Conservation (phyloP, 2,888 invertebrate species). For the Diplazon laetatorius region DNA sequence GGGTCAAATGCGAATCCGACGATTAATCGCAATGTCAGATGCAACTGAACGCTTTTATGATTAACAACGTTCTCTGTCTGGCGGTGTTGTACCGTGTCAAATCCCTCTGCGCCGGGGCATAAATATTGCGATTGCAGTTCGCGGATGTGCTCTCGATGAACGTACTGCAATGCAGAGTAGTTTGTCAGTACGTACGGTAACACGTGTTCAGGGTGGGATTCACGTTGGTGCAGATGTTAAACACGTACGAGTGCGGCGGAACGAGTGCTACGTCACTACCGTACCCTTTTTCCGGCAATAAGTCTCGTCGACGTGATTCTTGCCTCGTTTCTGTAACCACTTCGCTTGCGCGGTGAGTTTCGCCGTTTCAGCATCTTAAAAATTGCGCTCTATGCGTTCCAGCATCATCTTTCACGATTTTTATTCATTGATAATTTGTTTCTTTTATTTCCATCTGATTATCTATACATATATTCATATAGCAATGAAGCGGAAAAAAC, state of each 20-base stretch:
- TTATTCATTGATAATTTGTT: neutral
- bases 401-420: neutral
- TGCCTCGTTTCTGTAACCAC: neutral
- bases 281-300: slow-evolving; percentile 40
- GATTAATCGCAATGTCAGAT: slow-evolving; percentile 43
- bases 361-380: slow-evolving; percentile 3
- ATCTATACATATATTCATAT: neutral
- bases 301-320: slow-evolving; percentile 43
- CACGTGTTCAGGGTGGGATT: slow-evolving; percentile 59
- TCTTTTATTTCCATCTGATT: neutral
- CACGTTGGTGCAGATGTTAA: slow-evolving; percentile 6
- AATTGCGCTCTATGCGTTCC: neutral
- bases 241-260: slow-evolving; percentile 7
- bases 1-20: neutral
- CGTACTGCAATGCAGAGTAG: slow-evolving; percentile 58
- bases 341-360: slow-evolving; percentile 1
- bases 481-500: neutral
- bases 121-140: slow-evolving; percentile 50
- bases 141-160: slow-evolving; percentile 30
- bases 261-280: slow-evolving; percentile 23
- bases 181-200: slow-evolving; percentile 58
- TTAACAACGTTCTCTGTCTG: slow-evolving; percentile 23
- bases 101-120: slow-evolving; percentile 32
- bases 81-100: slow-evolving; percentile 30
- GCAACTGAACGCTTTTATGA: slow-evolving; percentile 23